Base-by-base conservation (phyloP, 2,797 vertebrate genomes). In the Percopsis omiscomaycus region DNA sequence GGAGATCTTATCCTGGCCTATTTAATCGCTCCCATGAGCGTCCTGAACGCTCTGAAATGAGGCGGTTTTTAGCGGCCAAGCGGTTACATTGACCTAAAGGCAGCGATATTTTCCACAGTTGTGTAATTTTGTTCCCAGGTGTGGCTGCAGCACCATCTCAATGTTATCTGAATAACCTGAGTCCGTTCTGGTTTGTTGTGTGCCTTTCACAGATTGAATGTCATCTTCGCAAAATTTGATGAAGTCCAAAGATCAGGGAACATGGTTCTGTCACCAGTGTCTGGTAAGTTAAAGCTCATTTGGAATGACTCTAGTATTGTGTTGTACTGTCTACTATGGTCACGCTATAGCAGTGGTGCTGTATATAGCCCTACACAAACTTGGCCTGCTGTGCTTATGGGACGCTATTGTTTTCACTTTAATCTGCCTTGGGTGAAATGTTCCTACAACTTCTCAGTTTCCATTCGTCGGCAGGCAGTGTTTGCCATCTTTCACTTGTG, bases 201-300 rank as follows among this genome's bases (percentile, higher is more conserved):
- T 3, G 5, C 4, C 8, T 12, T 44, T 14, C 0, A 1, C 86
- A 99, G 97, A 75, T 90, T 99, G 85, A 98, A 98, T 89, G 95
- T 98, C 80, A 98, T 99, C 91, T 98, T 98, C 90, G 95, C 93
- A 55, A 95, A 94, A 86, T 98, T 99, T 0, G 96, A 99, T 54
- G 96, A 98, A 74, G 96, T 99, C 27, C 96, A 98, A 79, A 92
- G 96, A 88, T 96, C 96, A 27, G 97, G 96, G 78, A 94, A 93
- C 86, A 98, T 98, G 96, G 94, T 98, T 54, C 93, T 94, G 64
- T 94, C 91, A 0, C 81, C 94, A 37, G 78, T 94, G 64, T 87
- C 92, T 78, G 96, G 97, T 98, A 81, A 94, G 95, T 91, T 32
- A 49, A 9, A n/a, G 22, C 22, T 22, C 22, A 22, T 22, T 37